phyloP scores from a whole-genome alignment of 2,888 invertebrate genomes.

The Diploptera punctata region DNA sequence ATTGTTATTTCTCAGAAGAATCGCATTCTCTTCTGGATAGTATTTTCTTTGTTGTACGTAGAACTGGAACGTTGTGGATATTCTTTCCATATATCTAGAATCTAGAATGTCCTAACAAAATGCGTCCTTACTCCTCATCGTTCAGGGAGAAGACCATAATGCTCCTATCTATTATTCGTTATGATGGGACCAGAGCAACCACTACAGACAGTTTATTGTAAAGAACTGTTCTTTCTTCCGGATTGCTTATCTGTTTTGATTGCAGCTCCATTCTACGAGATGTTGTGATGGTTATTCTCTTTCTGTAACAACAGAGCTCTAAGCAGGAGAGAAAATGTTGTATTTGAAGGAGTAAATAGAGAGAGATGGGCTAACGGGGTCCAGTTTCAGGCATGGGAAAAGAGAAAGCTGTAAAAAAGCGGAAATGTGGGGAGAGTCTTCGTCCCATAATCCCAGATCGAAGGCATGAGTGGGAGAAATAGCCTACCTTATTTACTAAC shows the following conservation, averaged over 20 bases:
- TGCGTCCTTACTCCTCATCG: background rate
- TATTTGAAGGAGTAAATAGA: background rate
- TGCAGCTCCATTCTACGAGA: background rate
- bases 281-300: conserved; percentile 3
- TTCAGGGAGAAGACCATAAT: background rate
- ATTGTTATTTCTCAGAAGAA: background rate
- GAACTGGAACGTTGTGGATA: background rate
- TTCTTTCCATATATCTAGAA: background rate
- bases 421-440: background rate
- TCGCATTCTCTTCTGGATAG: background rate
- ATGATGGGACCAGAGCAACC: background rate
- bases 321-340: background rate
- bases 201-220: conserved; percentile 9
- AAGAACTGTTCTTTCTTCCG: conserved; percentile 16
- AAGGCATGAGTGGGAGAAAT: background rate
- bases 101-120: background rate
- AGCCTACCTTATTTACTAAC: conserved; percentile 10
- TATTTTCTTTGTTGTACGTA: too few relatives aligned
- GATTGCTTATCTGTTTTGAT: conserved; percentile 5
- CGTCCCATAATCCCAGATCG: conserved; percentile 20
- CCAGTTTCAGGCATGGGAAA: background rate
- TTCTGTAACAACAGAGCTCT: background rate
- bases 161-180: conserved; percentile 9
- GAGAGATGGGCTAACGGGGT: background rate
- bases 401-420: background rate